phyloP scores from a whole-genome alignment of 2,888 invertebrate species.

The Atherix ibis region DNA sequence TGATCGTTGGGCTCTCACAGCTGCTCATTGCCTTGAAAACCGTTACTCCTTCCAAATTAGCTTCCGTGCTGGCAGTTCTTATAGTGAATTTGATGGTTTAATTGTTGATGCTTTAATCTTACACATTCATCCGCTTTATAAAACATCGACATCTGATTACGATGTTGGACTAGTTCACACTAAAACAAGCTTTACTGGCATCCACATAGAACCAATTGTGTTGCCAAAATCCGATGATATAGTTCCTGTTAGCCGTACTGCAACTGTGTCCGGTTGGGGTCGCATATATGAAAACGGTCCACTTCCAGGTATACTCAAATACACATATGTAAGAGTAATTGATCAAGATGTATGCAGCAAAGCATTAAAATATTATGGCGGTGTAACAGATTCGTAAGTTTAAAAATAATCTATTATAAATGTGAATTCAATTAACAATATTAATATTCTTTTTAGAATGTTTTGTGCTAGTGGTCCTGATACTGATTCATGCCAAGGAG shows the following conservation, averaged over 20 bases:
- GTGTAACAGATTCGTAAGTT: neutral
- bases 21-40: slow-evolving; percentile 11
- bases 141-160: too few species aligned
- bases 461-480: too few species aligned
- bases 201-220: neutral
- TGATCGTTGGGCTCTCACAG: slow-evolving; percentile 9
- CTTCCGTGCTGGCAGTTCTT: neutral
- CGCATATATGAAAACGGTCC: neutral
- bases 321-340: neutral
- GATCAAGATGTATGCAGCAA: neutral
- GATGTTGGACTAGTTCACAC: neutral
- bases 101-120: neutral
- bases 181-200: neutral
- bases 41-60: neutral
- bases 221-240: neutral
- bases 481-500: too few species aligned
- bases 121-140: neutral
- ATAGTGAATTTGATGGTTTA: neutral
- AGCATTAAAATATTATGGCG: neutral
- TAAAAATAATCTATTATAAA: too few species aligned
- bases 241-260: neutral
- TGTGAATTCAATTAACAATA: too few species aligned
- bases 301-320: neutral
- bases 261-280: neutral
- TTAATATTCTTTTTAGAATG: too few species aligned